Conservation (phyloP, 1,140 invertebrate genomes). For the Conus ventricosus region DNA sequence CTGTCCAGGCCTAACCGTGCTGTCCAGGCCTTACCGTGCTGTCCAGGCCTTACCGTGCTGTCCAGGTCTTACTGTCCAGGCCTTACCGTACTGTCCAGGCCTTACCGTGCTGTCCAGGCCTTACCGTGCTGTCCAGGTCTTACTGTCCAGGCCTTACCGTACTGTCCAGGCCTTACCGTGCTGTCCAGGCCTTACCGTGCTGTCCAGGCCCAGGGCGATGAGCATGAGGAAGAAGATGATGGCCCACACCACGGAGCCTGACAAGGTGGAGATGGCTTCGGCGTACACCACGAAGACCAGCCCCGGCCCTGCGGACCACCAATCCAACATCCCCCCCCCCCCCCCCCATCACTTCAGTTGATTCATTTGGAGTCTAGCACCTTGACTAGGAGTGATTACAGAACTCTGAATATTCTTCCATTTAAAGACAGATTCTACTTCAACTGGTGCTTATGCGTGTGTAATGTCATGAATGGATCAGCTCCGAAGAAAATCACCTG, state of each 20-base stretch:
- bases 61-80: too few species aligned
- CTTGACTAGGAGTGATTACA: too few species aligned
- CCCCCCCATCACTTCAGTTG: too few species aligned
- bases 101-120: too few species aligned
- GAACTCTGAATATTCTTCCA: neutral
- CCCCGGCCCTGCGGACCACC: slow-evolving; percentile 83
- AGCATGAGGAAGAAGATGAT: slow-evolving; percentile 98
- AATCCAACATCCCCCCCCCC: too few species aligned
- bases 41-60: too few species aligned
- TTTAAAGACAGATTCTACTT: too few species aligned
- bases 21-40: slow-evolving; percentile 73
- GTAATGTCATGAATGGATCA: too few species aligned
- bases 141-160: slow-evolving; percentile 69
- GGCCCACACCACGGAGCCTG: slow-evolving; percentile 93
- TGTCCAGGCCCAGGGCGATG: slow-evolving; percentile 88
- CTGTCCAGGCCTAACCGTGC: slow-evolving; percentile 83
- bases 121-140: slow-evolving; percentile 78
- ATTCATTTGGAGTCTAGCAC: too few species aligned
- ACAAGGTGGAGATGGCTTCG: slow-evolving; percentile 93
- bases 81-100: slow-evolving; percentile 78
- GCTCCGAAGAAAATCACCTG: too few species aligned
- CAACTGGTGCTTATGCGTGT: too few species aligned
- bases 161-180: slow-evolving; percentile 80
- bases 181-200: slow-evolving; percentile 75
- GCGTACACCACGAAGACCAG: slow-evolving; percentile 97